These are phyloP conservation scores for Brachypalpus laphriformis DNA, from an alignment of 2,888 invertebrate genomes.

Conservation along the genomic window DNA sequence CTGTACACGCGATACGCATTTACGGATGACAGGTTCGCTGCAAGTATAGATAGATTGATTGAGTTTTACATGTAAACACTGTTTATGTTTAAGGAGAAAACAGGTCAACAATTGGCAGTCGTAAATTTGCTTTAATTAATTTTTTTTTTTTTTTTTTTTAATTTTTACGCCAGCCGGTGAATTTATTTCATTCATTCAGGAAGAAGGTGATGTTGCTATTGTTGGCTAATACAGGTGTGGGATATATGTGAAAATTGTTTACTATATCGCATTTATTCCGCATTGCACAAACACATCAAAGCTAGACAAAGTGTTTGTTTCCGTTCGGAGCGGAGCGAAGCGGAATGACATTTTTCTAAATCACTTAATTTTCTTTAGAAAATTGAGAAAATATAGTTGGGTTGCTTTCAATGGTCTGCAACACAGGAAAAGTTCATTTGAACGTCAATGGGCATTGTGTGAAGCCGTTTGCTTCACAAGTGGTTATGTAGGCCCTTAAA, in stretches of 20 bases:
- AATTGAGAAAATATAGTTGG: slow-evolving; percentile 36
- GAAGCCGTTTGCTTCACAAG: slow-evolving; percentile 7
- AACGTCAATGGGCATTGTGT: slow-evolving; percentile 16
- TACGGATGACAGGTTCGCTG: slow-evolving; percentile 54
- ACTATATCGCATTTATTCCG: slow-evolving; percentile 24
- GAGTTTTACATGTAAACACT: slow-evolving; percentile 27
- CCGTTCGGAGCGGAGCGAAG: background rate
- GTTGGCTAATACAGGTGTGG: slow-evolving; percentile 56
- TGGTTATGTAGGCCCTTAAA: slow-evolving; percentile 43
- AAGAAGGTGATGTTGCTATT: slow-evolving; percentile 45
- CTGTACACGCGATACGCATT: slow-evolving; percentile 71
- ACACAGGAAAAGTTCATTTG: slow-evolving; percentile 52
- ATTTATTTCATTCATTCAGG: slow-evolving; percentile 55
- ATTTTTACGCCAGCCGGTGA: slow-evolving; percentile 37
- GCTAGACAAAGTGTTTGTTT: slow-evolving; percentile 51
- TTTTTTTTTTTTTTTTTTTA: background rate
- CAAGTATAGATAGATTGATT: background rate
- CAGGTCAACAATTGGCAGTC: slow-evolving; percentile 33
- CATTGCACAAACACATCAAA: background rate
- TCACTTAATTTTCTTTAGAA: slow-evolving; percentile 57
- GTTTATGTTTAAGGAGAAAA: slow-evolving; percentile 42
- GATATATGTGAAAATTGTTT: slow-evolving; percentile 26
- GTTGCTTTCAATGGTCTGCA: slow-evolving; percentile 23
- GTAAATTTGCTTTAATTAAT: slow-evolving; percentile 61
- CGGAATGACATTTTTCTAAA: slow-evolving; percentile 30